Evolutionary conservation across 2,113 vertebrate species (phyloP).

Genomic region (Syngnathus scovelli): DNA sequence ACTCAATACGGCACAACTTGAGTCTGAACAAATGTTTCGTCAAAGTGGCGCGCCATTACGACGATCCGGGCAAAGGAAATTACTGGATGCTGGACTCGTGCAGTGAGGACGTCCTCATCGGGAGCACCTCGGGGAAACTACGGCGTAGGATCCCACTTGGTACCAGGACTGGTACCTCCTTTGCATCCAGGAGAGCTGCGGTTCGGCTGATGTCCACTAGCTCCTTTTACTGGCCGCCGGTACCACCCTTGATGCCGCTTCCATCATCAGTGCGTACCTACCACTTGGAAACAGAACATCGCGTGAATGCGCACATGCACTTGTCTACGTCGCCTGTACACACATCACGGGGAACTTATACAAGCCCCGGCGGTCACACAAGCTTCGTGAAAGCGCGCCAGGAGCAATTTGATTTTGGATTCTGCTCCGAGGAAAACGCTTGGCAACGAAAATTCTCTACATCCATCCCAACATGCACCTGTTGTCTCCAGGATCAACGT

Average conservation of each 20-base stretch:
- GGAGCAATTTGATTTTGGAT: slow-evolving; percentile 60
- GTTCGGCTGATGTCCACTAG: slow-evolving; percentile 60
- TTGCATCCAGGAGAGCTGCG: slow-evolving; percentile 48
- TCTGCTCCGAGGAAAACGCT: slow-evolving; percentile 49
- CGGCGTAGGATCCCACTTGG: slow-evolving; percentile 57
- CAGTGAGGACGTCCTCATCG: slow-evolving; percentile 77
- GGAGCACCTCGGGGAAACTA: slow-evolving; percentile 71
- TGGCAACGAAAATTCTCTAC: slow-evolving; percentile 35
- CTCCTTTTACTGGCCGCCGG: slow-evolving; percentile 74
- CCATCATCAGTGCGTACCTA: slow-evolving; percentile 48
- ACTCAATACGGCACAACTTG: slow-evolving; percentile 77
- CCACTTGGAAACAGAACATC: slow-evolving; percentile 17
- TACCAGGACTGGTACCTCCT: slow-evolving; percentile 54
- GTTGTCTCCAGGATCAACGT: slow-evolving; percentile 56
- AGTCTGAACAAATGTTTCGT: slow-evolving; percentile 80
- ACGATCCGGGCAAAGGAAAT: slow-evolving; percentile 77
- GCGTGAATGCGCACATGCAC: slow-evolving; percentile 40
- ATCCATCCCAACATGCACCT: slow-evolving; percentile 53
- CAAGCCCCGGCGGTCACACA: slow-evolving; percentile 18
- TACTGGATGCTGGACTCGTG: slow-evolving; percentile 80
- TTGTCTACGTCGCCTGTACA: slow-evolving; percentile 45
- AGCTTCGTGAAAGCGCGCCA: slow-evolving; percentile 56
- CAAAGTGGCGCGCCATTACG: slow-evolving; percentile 76
- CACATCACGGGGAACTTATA: slow-evolving; percentile 9
- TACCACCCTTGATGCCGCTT: slow-evolving; percentile 40